Percentiles rank a stretch among this genome's conserved stretches.
Evolutionary conservation across 2,888 invertebrate genomes (phyloP).

Genomic region (Seira sanloemensis): DNA sequence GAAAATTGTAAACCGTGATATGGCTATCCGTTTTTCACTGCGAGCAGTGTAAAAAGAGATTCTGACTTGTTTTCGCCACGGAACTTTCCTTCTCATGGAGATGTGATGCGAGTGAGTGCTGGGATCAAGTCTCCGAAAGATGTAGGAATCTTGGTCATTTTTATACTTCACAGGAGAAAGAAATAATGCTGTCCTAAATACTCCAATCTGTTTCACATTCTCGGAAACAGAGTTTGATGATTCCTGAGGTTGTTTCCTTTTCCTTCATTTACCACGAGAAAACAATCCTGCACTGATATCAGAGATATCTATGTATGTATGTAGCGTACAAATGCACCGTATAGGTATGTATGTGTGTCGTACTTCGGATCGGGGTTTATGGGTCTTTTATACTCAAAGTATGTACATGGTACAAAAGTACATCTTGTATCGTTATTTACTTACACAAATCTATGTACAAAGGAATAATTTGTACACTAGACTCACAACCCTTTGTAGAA

Average conservation of each 20-base stretch:
- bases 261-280: conserved; percentile 23
- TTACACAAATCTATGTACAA: neutral
- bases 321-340: neutral
- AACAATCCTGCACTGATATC: conserved; percentile 40
- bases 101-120: neutral
- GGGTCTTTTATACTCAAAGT: conserved; percentile 8
- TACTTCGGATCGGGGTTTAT: conserved; percentile 31
- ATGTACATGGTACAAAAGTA: conserved; percentile 25
- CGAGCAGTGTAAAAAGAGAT: neutral
- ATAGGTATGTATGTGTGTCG: neutral
- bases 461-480: neutral
- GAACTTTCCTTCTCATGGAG: neutral
- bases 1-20: conserved; percentile 6
- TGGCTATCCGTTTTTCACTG: neutral
- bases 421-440: conserved; percentile 29
- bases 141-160: conserved; percentile 10
- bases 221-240: conserved; percentile 8
- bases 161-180: neutral
- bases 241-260: conserved; percentile 31
- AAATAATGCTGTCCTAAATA: conserved; percentile 4
- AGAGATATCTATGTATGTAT: neutral
- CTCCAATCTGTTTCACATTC: conserved; percentile 49
- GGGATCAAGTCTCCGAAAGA: neutral
- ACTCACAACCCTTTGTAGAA: neutral
- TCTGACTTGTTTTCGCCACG: neutral